phyloP scores from a whole-genome alignment of 2,797 vertebrate species.

The Anableps anableps region DNA sequence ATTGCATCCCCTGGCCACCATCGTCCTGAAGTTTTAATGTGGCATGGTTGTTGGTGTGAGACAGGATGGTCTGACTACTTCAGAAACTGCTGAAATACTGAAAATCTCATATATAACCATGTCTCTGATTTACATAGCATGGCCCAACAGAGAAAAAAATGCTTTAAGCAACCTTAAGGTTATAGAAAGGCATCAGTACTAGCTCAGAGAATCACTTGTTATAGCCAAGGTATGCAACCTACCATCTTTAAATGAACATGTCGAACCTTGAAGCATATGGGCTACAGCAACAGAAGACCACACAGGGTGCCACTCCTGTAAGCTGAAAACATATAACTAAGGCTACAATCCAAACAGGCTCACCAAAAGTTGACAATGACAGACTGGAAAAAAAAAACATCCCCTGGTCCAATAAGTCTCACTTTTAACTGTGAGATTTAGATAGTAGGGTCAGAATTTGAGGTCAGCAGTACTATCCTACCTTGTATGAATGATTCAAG shows the following conservation, averaged over 20 bases:
- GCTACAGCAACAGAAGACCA: neutral
- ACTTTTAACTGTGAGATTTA: neutral
- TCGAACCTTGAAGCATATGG: neutral
- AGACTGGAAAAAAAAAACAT: neutral
- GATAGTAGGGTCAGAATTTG: neutral
- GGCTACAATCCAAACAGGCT: neutral
- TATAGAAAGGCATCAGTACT: neutral
- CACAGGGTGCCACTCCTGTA: neutral
- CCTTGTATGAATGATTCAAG: neutral
- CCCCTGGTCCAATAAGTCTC: neutral
- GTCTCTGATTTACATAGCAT: neutral
- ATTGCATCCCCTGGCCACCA: no score
- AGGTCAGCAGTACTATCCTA: neutral
- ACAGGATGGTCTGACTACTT: neutral
- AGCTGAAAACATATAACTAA: neutral
- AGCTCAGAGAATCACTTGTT: neutral
- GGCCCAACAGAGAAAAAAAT: neutral
- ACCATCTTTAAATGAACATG: neutral
- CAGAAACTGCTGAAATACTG: neutral
- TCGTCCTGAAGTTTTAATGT: neutral
- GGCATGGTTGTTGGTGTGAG: neutral
- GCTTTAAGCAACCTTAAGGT: neutral
- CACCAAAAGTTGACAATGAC: neutral
- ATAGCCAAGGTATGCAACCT: neutral
- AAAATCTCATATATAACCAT: neutral